Base-by-base conservation (phyloP, 2,888 invertebrate genomes). In the Eulithis prunata region DNA sequence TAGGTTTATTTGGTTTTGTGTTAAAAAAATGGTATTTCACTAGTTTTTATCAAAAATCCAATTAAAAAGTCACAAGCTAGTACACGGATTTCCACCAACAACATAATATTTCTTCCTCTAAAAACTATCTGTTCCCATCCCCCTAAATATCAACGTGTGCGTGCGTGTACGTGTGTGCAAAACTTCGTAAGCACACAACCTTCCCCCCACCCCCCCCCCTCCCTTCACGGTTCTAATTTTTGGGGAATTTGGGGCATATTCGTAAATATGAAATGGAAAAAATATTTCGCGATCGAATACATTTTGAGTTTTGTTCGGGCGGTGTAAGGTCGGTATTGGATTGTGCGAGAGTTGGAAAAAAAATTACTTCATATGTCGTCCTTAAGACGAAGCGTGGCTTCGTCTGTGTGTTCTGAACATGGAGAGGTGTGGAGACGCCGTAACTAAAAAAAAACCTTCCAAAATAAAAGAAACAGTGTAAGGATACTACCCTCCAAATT, bases 261-360 rank as follows among this genome's bases (percentile, higher is more conserved):
- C 93, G 93, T 93, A 93, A 93, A 93, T 93, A 93, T 93, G 93
- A 93, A 93, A 93, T 93, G 93, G 93, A 93, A 93, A 93, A 93
- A 93, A 93, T 93, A 93, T 92, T 91, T 89, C 87, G 86, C 87
- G 85, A 74, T 66, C 67, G 76, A 69, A 59, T n/a, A 69, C 64
- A 87, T 70, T 87, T 78, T 84, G 69, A 66, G 79, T 84, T 76
- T 71, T 91, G 81, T 74, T 1, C 6, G 32, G 1, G 2, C 3
- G 13, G 62, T 38, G 64, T 84, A 89, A 76, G 82, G 88, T 83
- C 69, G 67, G 59, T 61, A 80, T 80, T 85, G 58, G 76, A 61
- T 71, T 78, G 87, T 62, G 62, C 65, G 75, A 71, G 71, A 79
- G 86, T 84, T 87, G 84, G 91, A 91, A 92, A 93, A 49, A 93